Evolutionary conservation across 2,888 invertebrate species (phyloP), one percentile per base, ranked within the genome.

Genomic region (Spodoptera picta): DNA sequence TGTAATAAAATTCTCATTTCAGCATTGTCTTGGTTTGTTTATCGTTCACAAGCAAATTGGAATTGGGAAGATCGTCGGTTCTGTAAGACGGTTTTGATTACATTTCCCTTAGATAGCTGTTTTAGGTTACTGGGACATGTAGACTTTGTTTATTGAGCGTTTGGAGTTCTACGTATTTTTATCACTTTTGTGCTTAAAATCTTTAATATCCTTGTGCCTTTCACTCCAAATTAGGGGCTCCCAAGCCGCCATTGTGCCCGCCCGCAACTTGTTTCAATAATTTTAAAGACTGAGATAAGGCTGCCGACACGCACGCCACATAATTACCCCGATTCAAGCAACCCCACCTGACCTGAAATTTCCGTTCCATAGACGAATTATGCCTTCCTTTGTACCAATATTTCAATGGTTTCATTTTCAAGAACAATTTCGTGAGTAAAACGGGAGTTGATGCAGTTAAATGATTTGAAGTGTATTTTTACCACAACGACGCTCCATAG

Each of bases 311-410:
- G 78, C 78, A 80, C 81, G 74, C 77, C 70, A 77, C 80, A 76
- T 86, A 86, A 88, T 88, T 88, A 84, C 80, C 68, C 65, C 71
- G 71, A 73, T 80, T 82, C 60, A 66, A 75, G 70, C 60, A 62
- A 65, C 71, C 76, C 75, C 63, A 69, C 70, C 78, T 84, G 80
- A 80, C 80, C 83, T 75, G 62, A 81, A 85, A 78, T 83, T 77
- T 75, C 80, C 81, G 80, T 80, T 83, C 46, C 61, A 52, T 80
- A 63, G 58, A 49, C 59, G 50, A 59, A 59, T 76, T 75, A 77
- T 67, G 72, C 75, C 65, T 73, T 41, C 65, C 62, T 63, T 76
- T 61, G 60, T 57, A 51, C 19, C n/a, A 46, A 43, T 54, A 44
- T 46, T 45, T 48, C 47, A 53, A 53, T 61, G 31, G 52, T 23